Percentiles rank a stretch among this genome's conserved stretches.
phyloP scores from a whole-genome alignment of 2,113 vertebrate species.

The Dipodomys stephensi region DNA sequence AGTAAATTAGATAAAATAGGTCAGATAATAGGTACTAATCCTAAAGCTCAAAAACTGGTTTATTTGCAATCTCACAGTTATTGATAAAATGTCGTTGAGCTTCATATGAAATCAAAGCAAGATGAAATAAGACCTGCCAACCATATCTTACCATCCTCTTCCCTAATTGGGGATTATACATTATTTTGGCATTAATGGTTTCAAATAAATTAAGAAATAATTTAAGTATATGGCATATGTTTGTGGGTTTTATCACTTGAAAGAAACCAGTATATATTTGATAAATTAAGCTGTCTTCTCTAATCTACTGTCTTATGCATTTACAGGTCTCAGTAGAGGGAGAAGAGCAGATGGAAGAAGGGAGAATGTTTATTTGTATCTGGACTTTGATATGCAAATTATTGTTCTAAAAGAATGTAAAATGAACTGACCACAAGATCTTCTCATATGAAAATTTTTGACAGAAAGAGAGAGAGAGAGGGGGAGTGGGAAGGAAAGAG shows the following conservation, averaged over 20 bases:
- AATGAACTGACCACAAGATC: slow-evolving; percentile 86
- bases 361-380: slow-evolving; percentile 85
- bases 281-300: slow-evolving; percentile 65
- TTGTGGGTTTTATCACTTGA: slow-evolving; percentile 51
- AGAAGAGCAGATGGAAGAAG: slow-evolving; percentile 87
- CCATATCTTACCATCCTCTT: background rate
- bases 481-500: background rate
- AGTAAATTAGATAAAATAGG: slow-evolving; percentile 13
- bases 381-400: slow-evolving; percentile 93
- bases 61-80: background rate
- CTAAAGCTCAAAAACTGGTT: background rate
- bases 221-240: slow-evolving; percentile 26
- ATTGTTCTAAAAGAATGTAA: slow-evolving; percentile 89
- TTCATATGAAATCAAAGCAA: background rate
- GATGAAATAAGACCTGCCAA: background rate
- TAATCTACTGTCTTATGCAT: slow-evolving; percentile 18
- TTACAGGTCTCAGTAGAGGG: slow-evolving; percentile 71
- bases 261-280: slow-evolving; percentile 58
- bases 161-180: background rate
- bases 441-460: slow-evolving; percentile 57
- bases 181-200: background rate
- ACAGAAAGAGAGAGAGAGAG: background rate
- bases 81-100: background rate
- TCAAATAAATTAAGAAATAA: slow-evolving; percentile 51
- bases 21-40: background rate